phyloP scores from a whole-genome alignment of 2,113 vertebrate genomes.

The Cettia cetti region DNA sequence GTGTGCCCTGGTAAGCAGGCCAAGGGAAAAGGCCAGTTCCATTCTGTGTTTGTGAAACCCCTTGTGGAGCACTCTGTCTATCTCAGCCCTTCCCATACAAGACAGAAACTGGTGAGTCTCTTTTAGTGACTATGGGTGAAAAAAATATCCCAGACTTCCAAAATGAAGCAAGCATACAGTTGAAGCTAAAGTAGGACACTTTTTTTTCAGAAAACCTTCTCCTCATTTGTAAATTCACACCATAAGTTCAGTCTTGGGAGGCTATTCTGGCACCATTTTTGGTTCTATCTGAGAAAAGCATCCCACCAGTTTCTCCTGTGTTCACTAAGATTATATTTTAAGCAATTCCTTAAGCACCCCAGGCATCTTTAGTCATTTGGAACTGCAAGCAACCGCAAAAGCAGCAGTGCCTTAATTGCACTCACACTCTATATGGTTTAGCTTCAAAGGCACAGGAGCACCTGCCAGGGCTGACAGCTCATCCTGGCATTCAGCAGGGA shows the following conservation, averaged over 20 bases:
- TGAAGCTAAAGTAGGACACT: neutral
- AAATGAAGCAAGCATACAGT: neutral
- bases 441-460: neutral
- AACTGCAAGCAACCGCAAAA: neutral
- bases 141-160: neutral
- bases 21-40: neutral
- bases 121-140: neutral
- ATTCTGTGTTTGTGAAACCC: neutral
- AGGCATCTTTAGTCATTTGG: neutral
- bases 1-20: neutral
- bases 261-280: neutral
- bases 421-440: neutral
- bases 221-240: neutral
- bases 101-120: neutral
- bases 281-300: neutral
- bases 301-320: neutral
- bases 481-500: neutral
- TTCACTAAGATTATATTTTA: neutral
- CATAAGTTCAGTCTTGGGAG: neutral
- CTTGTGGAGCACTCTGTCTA: rapidly evolving
- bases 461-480: neutral
- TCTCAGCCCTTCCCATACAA: neutral
- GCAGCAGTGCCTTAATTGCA: neutral
- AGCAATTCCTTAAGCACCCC: neutral
- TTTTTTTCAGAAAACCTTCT: neutral